Evolutionary conservation across 2,888 invertebrate species (phyloP).

Genomic region (Argyra leucocephala): DNA sequence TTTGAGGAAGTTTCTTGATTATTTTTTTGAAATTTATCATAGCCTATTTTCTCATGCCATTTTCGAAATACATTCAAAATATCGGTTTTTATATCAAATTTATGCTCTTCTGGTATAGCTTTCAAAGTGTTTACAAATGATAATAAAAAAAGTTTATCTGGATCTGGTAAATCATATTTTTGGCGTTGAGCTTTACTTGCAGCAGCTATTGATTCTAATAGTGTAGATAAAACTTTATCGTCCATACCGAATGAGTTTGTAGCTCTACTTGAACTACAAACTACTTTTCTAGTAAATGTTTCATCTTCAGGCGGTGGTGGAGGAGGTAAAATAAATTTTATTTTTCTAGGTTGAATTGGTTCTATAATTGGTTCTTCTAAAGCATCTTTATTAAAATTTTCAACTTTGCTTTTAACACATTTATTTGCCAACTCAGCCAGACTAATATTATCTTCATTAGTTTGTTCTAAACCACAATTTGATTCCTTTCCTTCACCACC

Average conservation of each 20-base stretch:
- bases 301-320: slow-evolving; percentile 6
- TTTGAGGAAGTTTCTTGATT: not conserved
- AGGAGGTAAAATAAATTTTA: not conserved
- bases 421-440: not conserved
- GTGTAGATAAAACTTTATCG: slow-evolving; percentile 8
- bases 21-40: not conserved
- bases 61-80: slow-evolving; percentile 39
- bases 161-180: slow-evolving; percentile 29
- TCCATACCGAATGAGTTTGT: slow-evolving; percentile 9
- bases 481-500: slow-evolving; percentile 32
- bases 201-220: slow-evolving; percentile 11
- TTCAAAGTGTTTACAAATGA: slow-evolving; percentile 40
- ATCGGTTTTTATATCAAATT: slow-evolving; percentile 39
- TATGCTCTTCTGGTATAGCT: slow-evolving; percentile 38
- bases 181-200: slow-evolving; percentile 7
- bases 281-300: not conserved
- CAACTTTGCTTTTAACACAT: not conserved
- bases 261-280: not conserved
- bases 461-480: not conserved
- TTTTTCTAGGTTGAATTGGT: not conserved
- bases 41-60: slow-evolving; percentile 33
- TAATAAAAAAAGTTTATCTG: slow-evolving; percentile 37
- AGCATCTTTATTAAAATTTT: not conserved
- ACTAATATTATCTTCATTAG: not conserved
- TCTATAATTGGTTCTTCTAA: slow-evolving; percentile 7